Base-by-base conservation (phyloP, 2,113 vertebrate genomes). In the Ceratotherium simum region DNA sequence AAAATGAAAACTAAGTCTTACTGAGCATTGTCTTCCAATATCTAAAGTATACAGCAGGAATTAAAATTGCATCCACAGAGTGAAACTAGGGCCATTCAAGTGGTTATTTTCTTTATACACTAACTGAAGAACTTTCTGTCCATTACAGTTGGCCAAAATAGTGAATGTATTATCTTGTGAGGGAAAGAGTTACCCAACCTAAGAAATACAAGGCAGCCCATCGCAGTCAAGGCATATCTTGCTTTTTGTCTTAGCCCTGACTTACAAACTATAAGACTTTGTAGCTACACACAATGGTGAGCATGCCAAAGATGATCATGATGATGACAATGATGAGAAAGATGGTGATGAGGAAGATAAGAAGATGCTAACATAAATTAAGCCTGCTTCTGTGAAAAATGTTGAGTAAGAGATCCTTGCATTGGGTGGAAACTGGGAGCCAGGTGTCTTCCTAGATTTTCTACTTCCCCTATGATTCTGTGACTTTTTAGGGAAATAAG, bases 141-240 rank as follows among this genome's bases (percentile, higher is more conserved):
- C 14, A 3, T 21, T 20, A 39, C 0, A 11, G 23, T 33, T 56
- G 25, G 5, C n/a, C 7, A 62, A 67, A 25, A 36, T 36, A 39
- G 25, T 39, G 5, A 1, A 33, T 56, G 56, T 4, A 17, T 78
- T 48, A 27, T 69, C 46, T 62, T 67, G 14, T 13, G 16, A 90
- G 39, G 16, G 12, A 46, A 80, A 48, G 72, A 9, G 8, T 31
- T 60, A 3, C 18, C n/a, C 85, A 16, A n/a, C 8, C 46, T 56
- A 27, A 72, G 46, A 51, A 75, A 2, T 8, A 6, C 12, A 65
- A 72, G 36, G 17, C 5, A 17, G 65, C 33, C 21, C 8, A 20
- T 39, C 14, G 0, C 21, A 4, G 25, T 1, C 36, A 58, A 1
- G 3, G 2, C 12, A 25, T 58, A 2, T 54, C 18, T 84, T 18